Conservation (phyloP, 2,113 vertebrate species). For the Upupa epops region DNA sequence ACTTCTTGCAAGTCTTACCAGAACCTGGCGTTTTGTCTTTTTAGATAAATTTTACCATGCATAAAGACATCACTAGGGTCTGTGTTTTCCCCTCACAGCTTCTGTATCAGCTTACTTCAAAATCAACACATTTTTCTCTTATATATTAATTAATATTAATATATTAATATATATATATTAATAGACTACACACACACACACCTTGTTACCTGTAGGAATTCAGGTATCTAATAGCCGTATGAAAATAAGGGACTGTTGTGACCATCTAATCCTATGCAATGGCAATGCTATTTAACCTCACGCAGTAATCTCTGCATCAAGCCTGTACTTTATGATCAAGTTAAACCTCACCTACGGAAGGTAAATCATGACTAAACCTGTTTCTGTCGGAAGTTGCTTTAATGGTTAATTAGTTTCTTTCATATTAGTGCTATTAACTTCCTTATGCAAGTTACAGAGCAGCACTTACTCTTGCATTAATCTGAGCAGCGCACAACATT, state of each 20-base stretch:
- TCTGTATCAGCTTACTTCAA: background rate
- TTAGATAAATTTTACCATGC: background rate
- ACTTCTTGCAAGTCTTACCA: background rate
- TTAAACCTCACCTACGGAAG: background rate
- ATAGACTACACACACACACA: background rate
- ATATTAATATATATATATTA: background rate
- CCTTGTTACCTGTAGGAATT: background rate
- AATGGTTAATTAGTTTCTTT: background rate
- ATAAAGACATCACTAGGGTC: background rate
- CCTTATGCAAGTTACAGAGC: background rate
- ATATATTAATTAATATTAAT: background rate
- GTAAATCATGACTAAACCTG: background rate
- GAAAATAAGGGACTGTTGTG: background rate
- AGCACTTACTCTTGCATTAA: background rate
- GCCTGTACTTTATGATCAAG: background rate
- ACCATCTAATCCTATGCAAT: background rate
- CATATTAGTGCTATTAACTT: background rate
- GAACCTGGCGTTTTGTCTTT: background rate
- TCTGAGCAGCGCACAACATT: background rate
- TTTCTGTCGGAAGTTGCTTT: background rate
- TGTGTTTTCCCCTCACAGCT: background rate
- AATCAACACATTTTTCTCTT: background rate
- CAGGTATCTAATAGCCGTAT: background rate
- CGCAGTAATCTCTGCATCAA: background rate
- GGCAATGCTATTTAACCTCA: background rate